phyloP scores from a whole-genome alignment of 2,888 invertebrate genomes.

The Exocentrus adspersus region DNA sequence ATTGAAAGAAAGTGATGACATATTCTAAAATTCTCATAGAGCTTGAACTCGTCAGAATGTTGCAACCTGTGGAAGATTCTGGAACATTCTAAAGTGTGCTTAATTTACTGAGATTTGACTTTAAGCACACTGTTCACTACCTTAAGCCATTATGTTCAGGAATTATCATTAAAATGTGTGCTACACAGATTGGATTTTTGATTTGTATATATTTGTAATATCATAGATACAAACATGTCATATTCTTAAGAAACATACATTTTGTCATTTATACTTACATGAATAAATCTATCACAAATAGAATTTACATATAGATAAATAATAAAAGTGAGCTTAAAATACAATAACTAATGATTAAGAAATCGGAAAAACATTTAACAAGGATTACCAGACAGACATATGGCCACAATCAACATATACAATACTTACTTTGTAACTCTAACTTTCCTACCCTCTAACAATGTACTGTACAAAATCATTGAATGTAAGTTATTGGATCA shows the following conservation, averaged over 20 bases:
- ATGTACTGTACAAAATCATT: constrained; percentile 7
- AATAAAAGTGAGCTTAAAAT: constrained; percentile 46
- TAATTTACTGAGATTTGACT: no score
- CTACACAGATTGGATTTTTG: constrained; percentile 1
- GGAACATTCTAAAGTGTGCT: no score
- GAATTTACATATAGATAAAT: constrained; percentile 53
- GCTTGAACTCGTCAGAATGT: no score
- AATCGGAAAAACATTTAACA: constrained; percentile 47
- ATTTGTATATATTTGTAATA: constrained; percentile 53
- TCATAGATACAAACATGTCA: constrained; percentile 54
- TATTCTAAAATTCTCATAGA: no score
- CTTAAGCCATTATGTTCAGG: no score
- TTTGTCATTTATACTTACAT: constrained; percentile 54
- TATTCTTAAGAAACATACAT: constrained; percentile 57
- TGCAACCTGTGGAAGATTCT: no score
- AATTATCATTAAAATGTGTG: no score
- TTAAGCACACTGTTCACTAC: no score
- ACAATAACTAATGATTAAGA: constrained; percentile 39
- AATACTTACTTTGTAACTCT: constrained; percentile 16
- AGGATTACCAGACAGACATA: constrained; percentile 29
- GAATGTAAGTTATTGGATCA: no score
- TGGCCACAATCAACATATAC: constrained; percentile 14
- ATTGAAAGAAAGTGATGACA: no score
- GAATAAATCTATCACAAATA: constrained; percentile 58
- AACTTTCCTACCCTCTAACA: constrained; percentile 9